These are phyloP conservation scores for Vanessa cardui DNA, from an alignment of 2,888 invertebrate genomes.

Conservation along the genomic window DNA sequence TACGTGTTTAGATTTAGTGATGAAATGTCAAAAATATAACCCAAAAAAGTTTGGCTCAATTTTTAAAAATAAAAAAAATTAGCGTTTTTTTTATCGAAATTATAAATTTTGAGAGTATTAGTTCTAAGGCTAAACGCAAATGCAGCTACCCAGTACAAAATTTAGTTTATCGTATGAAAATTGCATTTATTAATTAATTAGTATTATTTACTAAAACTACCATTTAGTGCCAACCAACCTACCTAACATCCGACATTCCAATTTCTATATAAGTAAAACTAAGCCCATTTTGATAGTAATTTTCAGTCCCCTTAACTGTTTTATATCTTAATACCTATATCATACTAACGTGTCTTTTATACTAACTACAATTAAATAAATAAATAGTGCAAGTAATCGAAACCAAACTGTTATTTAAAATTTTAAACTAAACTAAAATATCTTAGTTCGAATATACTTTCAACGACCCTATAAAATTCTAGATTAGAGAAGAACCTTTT, in stretches of 20 bases:
- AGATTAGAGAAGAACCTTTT: no score
- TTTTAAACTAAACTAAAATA: no score
- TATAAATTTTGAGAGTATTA: no score
- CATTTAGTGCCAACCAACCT: slow-evolving; percentile 5
- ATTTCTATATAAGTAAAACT: slow-evolving; percentile 19
- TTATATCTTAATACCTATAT: no score
- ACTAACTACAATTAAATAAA: no score
- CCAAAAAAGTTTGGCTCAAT: slow-evolving; percentile 15
- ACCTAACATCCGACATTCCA: slow-evolving; percentile 28
- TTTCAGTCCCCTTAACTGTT: not conserved
- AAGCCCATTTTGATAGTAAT: not conserved
- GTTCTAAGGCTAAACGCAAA: no score
- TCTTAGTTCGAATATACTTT: no score
- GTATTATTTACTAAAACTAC: not conserved
- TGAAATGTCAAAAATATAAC: not conserved
- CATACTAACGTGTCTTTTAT: no score
- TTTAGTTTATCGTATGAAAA: not conserved
- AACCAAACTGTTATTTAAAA: no score
- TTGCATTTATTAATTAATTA: slow-evolving; percentile 23
- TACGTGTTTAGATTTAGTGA: not conserved
- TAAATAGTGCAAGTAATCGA: no score
- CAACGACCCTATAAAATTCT: no score
- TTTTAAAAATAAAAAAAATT: slow-evolving; percentile 2
- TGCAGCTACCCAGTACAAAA: not conserved
- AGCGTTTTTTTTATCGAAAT: no score